phyloP scores from a whole-genome alignment of 2,888 invertebrate species.

The Lepidonotus clava region DNA sequence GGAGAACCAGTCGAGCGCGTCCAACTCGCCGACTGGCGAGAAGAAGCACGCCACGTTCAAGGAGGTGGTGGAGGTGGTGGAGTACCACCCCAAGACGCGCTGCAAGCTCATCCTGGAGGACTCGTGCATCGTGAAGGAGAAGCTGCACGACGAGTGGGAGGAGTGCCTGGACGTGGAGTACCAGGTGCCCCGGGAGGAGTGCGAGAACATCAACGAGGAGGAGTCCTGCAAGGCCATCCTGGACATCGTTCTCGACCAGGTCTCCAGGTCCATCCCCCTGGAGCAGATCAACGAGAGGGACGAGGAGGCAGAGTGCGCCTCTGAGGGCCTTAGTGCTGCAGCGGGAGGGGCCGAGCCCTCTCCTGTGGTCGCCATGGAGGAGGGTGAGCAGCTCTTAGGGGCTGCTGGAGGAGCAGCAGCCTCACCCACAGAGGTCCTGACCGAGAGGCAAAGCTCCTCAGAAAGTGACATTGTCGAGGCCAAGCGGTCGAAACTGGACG shows the following conservation, averaged over 20 bases:
- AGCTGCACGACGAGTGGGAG: constrained; percentile 48
- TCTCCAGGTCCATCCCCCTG: background rate
- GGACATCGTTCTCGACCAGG: constrained; percentile 40
- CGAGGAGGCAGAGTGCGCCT: background rate
- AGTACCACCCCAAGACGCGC: constrained; percentile 61
- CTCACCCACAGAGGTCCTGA: constrained; percentile 12
- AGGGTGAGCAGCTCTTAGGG: background rate
- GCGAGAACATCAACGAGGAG: background rate
- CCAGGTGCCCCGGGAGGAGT: constrained; percentile 35
- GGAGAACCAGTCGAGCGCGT: background rate
- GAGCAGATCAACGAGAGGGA: constrained; percentile 31
- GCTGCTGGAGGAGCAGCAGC: background rate
- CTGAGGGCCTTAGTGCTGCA: background rate
- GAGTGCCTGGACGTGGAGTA: constrained; percentile 46
- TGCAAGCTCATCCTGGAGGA: constrained; percentile 40
- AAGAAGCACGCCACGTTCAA: constrained; percentile 63
- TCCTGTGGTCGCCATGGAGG: constrained; percentile 19
- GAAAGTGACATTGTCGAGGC: constrained; percentile 39
- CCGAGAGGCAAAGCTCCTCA: constrained; percentile 1
- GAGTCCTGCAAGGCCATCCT: constrained; percentile 45
- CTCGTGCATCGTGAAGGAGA: constrained; percentile 41
- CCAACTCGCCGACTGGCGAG: constrained; percentile 13
- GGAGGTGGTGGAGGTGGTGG: constrained; percentile 62
- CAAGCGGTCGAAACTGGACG: constrained; percentile 30
- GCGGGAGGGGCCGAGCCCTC: background rate